phyloP scores from a whole-genome alignment of 2,888 invertebrate species.

The Mesodorylaimus sp. region DNA sequence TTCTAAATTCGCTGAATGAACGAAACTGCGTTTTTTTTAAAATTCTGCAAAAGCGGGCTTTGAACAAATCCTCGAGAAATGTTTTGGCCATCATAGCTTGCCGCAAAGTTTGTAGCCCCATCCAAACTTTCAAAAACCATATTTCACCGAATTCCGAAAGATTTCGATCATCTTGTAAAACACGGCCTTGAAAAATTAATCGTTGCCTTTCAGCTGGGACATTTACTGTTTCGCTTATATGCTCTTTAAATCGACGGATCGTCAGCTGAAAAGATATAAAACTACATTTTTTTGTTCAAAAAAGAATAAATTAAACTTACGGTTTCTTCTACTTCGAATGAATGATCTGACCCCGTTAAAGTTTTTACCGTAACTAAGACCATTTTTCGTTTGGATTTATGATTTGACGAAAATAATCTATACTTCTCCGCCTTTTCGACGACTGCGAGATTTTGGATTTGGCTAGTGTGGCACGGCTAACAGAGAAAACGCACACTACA shows the following conservation, averaged over 20 bases:
- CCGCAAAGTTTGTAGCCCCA: conserved; percentile 40
- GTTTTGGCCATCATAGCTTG: no score
- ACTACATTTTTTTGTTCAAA: background rate
- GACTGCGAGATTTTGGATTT: no score
- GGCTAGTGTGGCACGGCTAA: no score
- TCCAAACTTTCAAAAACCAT: background rate
- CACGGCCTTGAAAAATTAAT: conserved; percentile 81
- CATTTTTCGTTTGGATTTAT: no score
- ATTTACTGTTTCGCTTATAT: conserved; percentile 21
- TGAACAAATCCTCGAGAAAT: no score
- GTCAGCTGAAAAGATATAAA: conserved; percentile 27
- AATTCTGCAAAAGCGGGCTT: no score
- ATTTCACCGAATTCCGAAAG: conserved; percentile 53
- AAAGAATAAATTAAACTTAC: conserved; percentile 18
- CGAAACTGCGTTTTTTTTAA: no score
- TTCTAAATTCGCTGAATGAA: no score
- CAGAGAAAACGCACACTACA: no score
- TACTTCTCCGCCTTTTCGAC: no score
- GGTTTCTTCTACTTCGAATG: conserved; percentile 29
- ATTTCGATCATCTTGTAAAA: conserved; percentile 65
- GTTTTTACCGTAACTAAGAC: conserved; percentile 33
- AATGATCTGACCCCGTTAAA: conserved; percentile 31
- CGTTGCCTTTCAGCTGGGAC: conserved; percentile 65
- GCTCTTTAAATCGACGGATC: conserved; percentile 31
- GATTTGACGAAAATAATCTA: no score